These are phyloP conservation scores for Hypsopygia costalis DNA, from an alignment of 2,888 invertebrate species.

Conservation along the genomic window DNA sequence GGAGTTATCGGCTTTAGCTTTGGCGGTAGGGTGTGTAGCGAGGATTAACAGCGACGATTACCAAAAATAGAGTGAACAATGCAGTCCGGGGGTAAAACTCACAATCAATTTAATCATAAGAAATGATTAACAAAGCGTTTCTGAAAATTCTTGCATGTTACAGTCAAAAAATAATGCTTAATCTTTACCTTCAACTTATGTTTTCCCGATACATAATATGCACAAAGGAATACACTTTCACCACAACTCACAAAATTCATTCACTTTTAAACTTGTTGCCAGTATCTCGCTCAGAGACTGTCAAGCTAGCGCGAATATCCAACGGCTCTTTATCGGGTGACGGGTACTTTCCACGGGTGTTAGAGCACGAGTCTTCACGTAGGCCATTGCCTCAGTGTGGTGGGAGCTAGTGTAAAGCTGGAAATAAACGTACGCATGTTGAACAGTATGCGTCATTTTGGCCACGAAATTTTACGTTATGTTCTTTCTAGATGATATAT, in stretches of 20 bases:
- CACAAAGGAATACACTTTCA: conserved; percentile 7
- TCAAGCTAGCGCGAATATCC: background rate
- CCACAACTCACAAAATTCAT: conserved; percentile 2
- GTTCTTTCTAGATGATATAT: no score
- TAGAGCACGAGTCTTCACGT: conserved; percentile 44
- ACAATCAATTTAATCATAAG: no score
- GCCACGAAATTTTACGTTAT: no score
- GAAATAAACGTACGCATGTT: background rate
- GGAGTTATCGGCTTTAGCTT: no score
- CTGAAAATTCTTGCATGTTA: no score
- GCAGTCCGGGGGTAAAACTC: no score
- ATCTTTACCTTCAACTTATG: conserved; percentile 3
- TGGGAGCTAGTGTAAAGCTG: conserved; percentile 29
- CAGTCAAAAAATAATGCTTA: no score
- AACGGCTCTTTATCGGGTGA: conserved; percentile 15
- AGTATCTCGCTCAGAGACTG: conserved; percentile 15
- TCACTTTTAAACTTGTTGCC: conserved; percentile 4
- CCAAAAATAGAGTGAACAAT: no score
- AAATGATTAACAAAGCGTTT: no score
- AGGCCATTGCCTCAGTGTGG: conserved; percentile 37
- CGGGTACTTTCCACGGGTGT: conserved; percentile 54
- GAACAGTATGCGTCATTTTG: no score
- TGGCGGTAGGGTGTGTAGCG: no score
- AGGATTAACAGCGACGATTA: no score
- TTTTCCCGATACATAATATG: conserved; percentile 5